These are phyloP conservation scores for Schizaphis graminum DNA, from an alignment of 2,888 invertebrate species.

Conservation along the genomic window DNA sequence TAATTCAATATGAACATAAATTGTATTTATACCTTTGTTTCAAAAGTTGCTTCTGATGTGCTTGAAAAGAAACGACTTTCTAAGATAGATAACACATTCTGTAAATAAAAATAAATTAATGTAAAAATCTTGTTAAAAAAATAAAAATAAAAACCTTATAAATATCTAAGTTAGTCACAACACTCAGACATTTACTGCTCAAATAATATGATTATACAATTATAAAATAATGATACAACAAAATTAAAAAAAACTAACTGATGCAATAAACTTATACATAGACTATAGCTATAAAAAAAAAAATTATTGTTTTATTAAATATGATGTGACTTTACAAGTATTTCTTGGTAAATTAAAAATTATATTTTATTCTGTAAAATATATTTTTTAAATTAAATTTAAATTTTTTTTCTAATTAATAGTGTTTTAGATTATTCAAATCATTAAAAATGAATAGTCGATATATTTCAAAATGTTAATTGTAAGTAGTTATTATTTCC, in stretches of 20 bases:
- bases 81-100: constrained; percentile 54
- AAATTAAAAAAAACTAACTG: constrained; percentile 22
- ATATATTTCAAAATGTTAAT: not conserved
- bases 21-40: constrained; percentile 69
- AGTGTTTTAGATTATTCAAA: not conserved
- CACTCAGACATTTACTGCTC: not conserved
- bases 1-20: not conserved
- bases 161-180: constrained; percentile 28
- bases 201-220: not conserved
- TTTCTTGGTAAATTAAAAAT: not conserved
- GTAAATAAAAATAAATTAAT: constrained; percentile 37
- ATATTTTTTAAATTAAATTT: not conserved
- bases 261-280: constrained; percentile 2
- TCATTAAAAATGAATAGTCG: not conserved
- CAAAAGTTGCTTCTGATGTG: constrained; percentile 71
- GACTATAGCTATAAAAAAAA: not conserved
- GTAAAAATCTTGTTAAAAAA: not conserved
- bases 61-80: constrained; percentile 68
- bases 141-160: not conserved
- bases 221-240: not conserved
- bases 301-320: not conserved
- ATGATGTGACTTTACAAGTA: not conserved
- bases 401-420: not conserved
- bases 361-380: not conserved
- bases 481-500: not conserved